Conservation (phyloP, 2,888 invertebrate genomes). For the Catocala nupta region DNA sequence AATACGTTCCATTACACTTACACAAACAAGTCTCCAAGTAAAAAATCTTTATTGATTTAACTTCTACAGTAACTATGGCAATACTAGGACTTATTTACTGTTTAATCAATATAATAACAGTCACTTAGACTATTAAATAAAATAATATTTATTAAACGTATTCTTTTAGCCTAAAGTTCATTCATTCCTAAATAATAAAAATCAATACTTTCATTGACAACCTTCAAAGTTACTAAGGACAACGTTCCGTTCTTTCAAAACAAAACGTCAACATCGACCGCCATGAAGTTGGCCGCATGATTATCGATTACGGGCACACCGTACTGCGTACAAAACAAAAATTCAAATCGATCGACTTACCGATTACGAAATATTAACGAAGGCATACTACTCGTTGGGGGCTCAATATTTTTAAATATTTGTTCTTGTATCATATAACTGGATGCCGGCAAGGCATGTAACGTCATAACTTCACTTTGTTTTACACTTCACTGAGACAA, state of each 20-base stretch:
- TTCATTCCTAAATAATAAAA: neutral
- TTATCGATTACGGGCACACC: conserved; percentile 59
- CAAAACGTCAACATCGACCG: conserved; percentile 37
- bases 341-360: conserved; percentile 78
- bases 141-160: neutral
- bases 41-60: neutral
- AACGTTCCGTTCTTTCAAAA: conserved; percentile 40
- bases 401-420: conserved; percentile 81
- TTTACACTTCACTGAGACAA: conserved; percentile 67
- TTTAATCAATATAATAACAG: neutral
- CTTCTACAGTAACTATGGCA: too few species aligned
- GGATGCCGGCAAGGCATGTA: conserved; percentile 82
- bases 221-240: conserved; percentile 20
- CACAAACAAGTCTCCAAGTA: neutral
- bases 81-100: neutral
- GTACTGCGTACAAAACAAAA: conserved; percentile 61
- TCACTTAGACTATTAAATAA: neutral
- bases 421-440: conserved; percentile 82
- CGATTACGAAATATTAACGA: conserved; percentile 89
- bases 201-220: conserved; percentile 10
- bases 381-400: conserved; percentile 85
- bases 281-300: conserved; percentile 58
- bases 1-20: conserved; percentile 56
- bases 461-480: conserved; percentile 85
- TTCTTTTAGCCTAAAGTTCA: neutral